phyloP scores from a whole-genome alignment of 1,140 invertebrate genomes.

The Gryllus bimaculatus region DNA sequence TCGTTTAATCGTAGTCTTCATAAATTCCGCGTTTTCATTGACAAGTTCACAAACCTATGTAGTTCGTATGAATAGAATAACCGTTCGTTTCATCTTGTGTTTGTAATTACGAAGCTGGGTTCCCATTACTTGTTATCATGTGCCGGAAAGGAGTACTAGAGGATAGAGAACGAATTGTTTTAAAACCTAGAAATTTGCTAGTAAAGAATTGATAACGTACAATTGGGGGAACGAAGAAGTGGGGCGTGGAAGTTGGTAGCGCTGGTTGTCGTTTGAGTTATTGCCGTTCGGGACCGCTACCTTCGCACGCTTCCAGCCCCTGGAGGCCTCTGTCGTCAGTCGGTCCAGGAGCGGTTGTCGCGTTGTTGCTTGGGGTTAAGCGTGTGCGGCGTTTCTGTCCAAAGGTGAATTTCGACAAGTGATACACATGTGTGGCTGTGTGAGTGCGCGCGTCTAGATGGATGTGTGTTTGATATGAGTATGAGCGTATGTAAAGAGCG shows the following conservation, averaged over 20 bases:
- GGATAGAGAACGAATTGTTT: neutral
- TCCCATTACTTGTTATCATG: too few species aligned
- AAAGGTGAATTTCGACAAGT: neutral
- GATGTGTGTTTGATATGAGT: neutral
- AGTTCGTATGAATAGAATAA: too few species aligned
- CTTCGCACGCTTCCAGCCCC: neutral
- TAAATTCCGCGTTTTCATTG: too few species aligned
- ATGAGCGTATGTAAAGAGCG: neutral
- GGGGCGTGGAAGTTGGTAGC: neutral
- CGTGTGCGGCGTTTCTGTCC: neutral
- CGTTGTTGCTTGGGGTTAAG: neutral
- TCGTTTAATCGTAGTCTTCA: too few species aligned
- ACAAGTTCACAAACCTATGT: too few species aligned
- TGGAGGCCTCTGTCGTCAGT: neutral
- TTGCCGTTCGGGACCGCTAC: neutral
- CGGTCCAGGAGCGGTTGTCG: neutral
- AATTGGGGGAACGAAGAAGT: neutral
- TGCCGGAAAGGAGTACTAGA: neutral
- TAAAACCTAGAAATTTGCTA: neutral
- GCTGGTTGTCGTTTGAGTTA: neutral
- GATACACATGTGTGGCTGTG: neutral
- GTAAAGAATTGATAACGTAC: neutral
- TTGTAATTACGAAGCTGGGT: too few species aligned
- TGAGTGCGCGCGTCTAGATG: neutral
- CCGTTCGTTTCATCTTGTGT: too few species aligned